Conservation (phyloP, 2,113 vertebrate species). For the Elgaria multicarinata region DNA sequence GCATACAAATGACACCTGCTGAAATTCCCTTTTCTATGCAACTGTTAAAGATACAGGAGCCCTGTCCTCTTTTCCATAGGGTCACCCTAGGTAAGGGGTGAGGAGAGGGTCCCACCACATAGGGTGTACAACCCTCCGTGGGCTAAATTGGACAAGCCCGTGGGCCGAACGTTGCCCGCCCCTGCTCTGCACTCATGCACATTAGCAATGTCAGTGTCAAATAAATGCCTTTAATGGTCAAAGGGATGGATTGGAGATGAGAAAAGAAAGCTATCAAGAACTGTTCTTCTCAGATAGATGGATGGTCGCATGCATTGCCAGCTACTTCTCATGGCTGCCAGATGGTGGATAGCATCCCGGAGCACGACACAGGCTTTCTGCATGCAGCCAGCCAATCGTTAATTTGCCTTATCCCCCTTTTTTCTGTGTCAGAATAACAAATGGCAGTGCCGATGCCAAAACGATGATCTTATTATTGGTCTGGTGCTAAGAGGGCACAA, state of each 20-base stretch:
- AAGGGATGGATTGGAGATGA: neutral
- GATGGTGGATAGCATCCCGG: neutral
- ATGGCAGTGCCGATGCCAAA: neutral
- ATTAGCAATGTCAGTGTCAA: neutral
- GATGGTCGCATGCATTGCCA: slow-evolving; percentile 3
- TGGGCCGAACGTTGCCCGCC: too few species aligned
- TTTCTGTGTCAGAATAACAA: neutral
- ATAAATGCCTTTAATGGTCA: neutral
- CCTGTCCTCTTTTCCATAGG: too few species aligned
- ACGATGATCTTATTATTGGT: rapidly evolving
- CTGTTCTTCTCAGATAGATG: neutral
- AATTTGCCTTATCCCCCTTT: neutral
- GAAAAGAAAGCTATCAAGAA: neutral
- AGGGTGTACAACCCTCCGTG: too few species aligned
- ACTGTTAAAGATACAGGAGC: too few species aligned
- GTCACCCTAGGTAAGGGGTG: too few species aligned
- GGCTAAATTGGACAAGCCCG: too few species aligned
- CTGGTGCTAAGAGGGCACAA: neutral
- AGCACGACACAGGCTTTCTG: neutral
- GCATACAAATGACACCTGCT: too few species aligned
- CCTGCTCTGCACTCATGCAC: neutral
- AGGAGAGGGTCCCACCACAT: too few species aligned
- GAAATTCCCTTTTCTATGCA: too few species aligned
- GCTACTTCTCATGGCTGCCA: slow-evolving; percentile 19
- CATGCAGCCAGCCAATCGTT: neutral